Evolutionary conservation across 2,797 vertebrate species (phyloP).

Genomic region (Lepus townsendii): DNA sequence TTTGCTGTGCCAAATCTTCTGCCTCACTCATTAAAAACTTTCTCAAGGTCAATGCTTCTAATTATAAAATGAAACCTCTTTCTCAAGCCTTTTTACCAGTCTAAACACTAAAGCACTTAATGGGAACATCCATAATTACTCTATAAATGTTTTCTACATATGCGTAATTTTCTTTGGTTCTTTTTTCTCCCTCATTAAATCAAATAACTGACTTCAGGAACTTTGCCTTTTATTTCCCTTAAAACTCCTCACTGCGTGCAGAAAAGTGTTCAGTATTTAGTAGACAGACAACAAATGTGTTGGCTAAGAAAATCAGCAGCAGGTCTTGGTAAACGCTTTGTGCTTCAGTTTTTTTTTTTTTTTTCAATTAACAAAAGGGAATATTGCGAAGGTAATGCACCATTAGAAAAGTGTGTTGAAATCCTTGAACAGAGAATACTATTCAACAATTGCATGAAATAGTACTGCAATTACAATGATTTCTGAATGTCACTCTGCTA

Average conservation of each 20-base stretch:
- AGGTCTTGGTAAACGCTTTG: conserved; percentile 47
- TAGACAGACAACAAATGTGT: conserved; percentile 18
- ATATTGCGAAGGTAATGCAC: conserved; percentile 65
- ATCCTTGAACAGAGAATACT: conserved; percentile 70
- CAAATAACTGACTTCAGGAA: conserved; percentile 65
- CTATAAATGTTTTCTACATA: conserved; percentile 60
- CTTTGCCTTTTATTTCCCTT: conserved; percentile 57
- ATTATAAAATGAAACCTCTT: conserved; percentile 56
- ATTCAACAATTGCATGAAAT: conserved; percentile 71
- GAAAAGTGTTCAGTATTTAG: conserved; percentile 35
- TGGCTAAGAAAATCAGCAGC: conserved; percentile 69
- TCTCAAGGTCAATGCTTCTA: conserved; percentile 62
- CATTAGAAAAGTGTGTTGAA: conserved; percentile 71
- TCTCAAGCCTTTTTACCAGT: conserved; percentile 36
- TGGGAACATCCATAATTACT: conserved; percentile 57
- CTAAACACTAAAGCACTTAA: conserved; percentile 63
- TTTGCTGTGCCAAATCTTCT: conserved; percentile 60
- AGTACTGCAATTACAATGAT: conserved; percentile 65
- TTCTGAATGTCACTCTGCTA: conserved; percentile 69
- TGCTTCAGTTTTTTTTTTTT: conserved; percentile 11
- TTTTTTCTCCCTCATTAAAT: conserved; percentile 54
- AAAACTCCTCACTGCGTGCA: conserved; percentile 42
- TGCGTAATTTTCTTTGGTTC: conserved; percentile 46
- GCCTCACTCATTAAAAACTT: conserved; percentile 58
- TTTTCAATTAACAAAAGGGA: conserved; percentile 41